phyloP scores from a whole-genome alignment of 2,888 invertebrate genomes.

The Agrotis ipsilon region DNA sequence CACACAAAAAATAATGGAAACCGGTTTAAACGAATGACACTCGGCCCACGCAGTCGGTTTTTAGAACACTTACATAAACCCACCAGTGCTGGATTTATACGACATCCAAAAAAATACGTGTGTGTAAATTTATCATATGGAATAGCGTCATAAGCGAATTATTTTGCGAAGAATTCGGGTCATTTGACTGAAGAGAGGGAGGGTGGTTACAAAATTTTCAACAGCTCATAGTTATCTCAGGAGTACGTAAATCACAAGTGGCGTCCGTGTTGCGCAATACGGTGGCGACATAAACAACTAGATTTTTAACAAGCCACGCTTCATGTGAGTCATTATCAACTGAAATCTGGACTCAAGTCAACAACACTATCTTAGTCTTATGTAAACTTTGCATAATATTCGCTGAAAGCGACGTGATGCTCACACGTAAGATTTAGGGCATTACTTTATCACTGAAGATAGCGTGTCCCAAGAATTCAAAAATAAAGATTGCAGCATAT shows the following conservation, averaged over 20 bases:
- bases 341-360: slow-evolving; percentile 64
- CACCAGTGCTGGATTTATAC: slow-evolving; percentile 69
- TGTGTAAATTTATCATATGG: slow-evolving; percentile 72
- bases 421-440: slow-evolving; percentile 60
- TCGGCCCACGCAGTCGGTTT: slow-evolving; percentile 76
- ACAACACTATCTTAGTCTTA: slow-evolving; percentile 64
- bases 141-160: slow-evolving; percentile 68
- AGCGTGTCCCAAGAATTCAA: slow-evolving; percentile 43
- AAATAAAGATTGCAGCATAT: slow-evolving; percentile 42
- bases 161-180: slow-evolving; percentile 70
- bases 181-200: slow-evolving; percentile 60
- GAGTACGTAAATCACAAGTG: slow-evolving; percentile 72
- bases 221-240: slow-evolving; percentile 68
- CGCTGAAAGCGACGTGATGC: slow-evolving; percentile 58
- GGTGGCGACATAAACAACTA: slow-evolving; percentile 66
- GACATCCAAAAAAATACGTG: slow-evolving; percentile 73
- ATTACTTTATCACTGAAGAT: slow-evolving; percentile 60
- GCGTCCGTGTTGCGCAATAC: slow-evolving; percentile 73
- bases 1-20: slow-evolving; percentile 71
- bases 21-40: slow-evolving; percentile 73
- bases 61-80: slow-evolving; percentile 81
- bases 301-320: slow-evolving; percentile 67
- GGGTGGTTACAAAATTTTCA: slow-evolving; percentile 64
- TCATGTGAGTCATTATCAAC: slow-evolving; percentile 67
- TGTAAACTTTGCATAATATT: slow-evolving; percentile 69